Evolutionary conservation across 30 jellyfish, hydroid and myxozoan genomes (phyloP).

Genomic region (Turritopsis dohrnii): DNA sequence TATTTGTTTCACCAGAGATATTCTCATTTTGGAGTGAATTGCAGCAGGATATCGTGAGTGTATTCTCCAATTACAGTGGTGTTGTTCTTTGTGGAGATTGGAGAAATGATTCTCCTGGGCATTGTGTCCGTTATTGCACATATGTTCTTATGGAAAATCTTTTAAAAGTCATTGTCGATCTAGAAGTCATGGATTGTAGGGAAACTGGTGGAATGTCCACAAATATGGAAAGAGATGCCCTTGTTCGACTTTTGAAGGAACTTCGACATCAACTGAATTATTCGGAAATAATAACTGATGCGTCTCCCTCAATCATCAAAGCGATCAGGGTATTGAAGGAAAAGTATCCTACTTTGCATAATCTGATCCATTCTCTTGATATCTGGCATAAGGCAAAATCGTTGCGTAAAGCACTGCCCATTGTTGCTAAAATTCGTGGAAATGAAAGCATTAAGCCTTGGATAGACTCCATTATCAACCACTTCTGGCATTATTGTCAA

Average conservation of each 20-base stretch:
- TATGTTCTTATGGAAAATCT: background rate
- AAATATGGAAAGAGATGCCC: background rate
- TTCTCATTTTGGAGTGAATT: background rate
- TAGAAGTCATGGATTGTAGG: background rate
- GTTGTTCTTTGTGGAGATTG: background rate
- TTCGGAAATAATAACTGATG: background rate
- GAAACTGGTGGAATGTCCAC: background rate
- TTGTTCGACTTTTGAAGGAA: background rate
- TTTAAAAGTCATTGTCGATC: background rate
- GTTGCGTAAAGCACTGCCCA: no score
- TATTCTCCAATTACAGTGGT: background rate
- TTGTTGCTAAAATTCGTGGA: no score
- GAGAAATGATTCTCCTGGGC: slow-evolving; percentile 2
- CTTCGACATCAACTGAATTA: background rate
- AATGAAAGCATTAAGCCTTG: no score
- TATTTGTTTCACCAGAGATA: slow-evolving; percentile 4
- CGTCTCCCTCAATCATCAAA: background rate
- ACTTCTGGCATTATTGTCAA: no score
- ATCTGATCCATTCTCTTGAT: no score
- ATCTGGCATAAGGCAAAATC: no score
- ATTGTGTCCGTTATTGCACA: background rate
- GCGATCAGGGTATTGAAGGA: background rate
- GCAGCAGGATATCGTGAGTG: background rate
- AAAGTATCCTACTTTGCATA: no score
- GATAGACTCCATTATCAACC: no score